These are phyloP conservation scores for Atta cephalotes DNA, from an alignment of 1,140 invertebrate genomes.

Conservation along the genomic window DNA sequence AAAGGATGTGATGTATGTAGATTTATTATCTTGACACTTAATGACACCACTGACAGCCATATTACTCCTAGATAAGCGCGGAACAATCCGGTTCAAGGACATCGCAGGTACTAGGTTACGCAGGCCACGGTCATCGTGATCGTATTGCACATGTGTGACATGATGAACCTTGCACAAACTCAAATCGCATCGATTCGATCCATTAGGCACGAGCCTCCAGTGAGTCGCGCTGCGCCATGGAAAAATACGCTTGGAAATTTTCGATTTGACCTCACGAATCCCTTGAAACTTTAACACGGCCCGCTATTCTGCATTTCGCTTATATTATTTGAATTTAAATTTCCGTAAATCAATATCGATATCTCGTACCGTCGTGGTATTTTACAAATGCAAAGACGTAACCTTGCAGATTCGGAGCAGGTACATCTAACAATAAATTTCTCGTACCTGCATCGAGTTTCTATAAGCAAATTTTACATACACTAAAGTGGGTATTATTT, in stretches of 20 bases:
- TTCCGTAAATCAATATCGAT: neutral
- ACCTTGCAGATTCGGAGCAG: neutral
- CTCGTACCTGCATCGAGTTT: neutral
- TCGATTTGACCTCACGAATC: neutral
- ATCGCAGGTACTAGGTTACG: slow-evolving; percentile 64
- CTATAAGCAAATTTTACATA: neutral
- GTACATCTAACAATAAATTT: neutral
- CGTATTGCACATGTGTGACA: slow-evolving; percentile 65
- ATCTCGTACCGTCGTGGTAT: neutral
- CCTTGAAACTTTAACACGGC: neutral
- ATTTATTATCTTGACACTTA: slow-evolving; percentile 21
- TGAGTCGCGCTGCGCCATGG: slow-evolving; percentile 1
- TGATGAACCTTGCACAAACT: slow-evolving; percentile 46
- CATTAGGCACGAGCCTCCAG: slow-evolving; percentile 9
- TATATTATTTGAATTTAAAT: neutral
- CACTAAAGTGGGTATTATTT: neutral
- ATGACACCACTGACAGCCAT: slow-evolving; percentile 1
- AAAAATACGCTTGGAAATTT: slow-evolving; percentile 17
- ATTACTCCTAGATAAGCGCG: slow-evolving; percentile 22
- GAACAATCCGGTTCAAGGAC: slow-evolving; percentile 70
- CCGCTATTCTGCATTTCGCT: neutral
- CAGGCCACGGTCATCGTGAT: slow-evolving; percentile 69
- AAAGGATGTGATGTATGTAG: neutral
- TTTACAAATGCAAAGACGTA: neutral
- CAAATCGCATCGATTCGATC: slow-evolving; percentile 54